Base-by-base conservation (phyloP, 2,888 invertebrate genomes). In the Pardosa pseudoannulata region DNA sequence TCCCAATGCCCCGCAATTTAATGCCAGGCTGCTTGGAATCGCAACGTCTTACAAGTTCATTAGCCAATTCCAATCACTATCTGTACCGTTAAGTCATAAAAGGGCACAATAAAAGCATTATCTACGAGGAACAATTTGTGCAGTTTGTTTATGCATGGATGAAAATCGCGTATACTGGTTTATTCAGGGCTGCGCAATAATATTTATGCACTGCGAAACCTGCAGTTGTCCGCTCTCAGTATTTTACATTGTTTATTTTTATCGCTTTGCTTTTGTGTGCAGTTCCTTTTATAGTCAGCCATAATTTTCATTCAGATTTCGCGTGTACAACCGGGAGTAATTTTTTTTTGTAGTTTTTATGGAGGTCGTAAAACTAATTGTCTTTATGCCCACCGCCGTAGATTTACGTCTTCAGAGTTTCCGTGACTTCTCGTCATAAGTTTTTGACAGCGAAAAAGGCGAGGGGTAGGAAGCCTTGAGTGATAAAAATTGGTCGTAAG, bases 361-460 rank as follows among this genome's bases (percentile, higher is more conserved):
- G 46, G 76, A 11, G 11, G 56, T 56, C 23, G 74, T 81, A 81
- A 81, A 81, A 36, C 72, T 81, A 81, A 81, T 81, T 81, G 81
- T 81, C 68, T 72, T 29, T 23, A 19, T 62, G 28, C 13, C 29
- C 50, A 28, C 65, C 31, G 46, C 32, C 56, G 0, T 39, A 62
- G 70, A 79, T 79, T 79, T 79, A 62, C 31, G 65, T 65, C 65
- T 56, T 67, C 32, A 41, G 41, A 16, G 16, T 13, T 74, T 23
- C 32, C 81, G 81, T 81, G 81, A 81, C 81, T 67, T 67, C 19
- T 28, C 62, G 81, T 81, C 81, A 81, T 81, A 81, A 81, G 74
- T 81, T 79, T 64, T 13, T 19, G 65, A 27, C 16, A 27, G 39
- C 23, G 68, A 67, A 80, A 64, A 39, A 32, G 74, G 46, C 32